These are phyloP conservation scores for Muscicapa striata DNA, from an alignment of 2,797 vertebrate species.

Conservation along the genomic window DNA sequence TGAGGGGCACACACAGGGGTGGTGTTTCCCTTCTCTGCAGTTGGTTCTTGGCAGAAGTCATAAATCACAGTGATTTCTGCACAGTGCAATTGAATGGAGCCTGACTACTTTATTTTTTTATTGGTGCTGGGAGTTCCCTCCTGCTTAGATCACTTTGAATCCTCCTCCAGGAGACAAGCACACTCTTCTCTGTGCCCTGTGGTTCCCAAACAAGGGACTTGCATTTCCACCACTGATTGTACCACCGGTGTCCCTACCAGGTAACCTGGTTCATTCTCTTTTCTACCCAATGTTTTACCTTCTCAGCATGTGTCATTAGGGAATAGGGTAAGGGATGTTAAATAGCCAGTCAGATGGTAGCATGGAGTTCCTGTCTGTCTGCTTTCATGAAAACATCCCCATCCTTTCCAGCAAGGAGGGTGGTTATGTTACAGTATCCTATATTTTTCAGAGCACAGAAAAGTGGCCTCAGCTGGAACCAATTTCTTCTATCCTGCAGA, in stretches of 20 bases:
- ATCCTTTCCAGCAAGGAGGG: neutral
- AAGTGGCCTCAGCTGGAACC: neutral
- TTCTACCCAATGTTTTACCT: neutral
- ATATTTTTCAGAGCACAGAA: neutral
- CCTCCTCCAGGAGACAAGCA: neutral
- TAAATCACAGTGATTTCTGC: slow-evolving; percentile 31
- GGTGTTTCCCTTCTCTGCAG: neutral
- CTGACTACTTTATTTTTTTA: neutral
- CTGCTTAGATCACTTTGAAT: neutral
- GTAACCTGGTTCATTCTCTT: neutral
- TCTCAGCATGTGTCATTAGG: neutral
- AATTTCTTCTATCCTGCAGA: neutral
- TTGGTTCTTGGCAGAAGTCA: neutral
- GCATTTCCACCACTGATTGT: neutral
- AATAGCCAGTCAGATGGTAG: neutral
- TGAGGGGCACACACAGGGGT: neutral
- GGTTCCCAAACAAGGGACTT: neutral
- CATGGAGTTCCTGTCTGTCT: neutral
- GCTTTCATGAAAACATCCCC: neutral
- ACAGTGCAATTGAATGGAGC: neutral
- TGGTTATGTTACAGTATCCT: neutral
- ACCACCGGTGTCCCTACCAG: neutral
- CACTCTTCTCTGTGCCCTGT: neutral
- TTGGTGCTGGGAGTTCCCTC: neutral
- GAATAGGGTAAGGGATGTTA: neutral